Conservation (phyloP, 2,113 vertebrate genomes). For the Misgurnus mizolepis region DNA sequence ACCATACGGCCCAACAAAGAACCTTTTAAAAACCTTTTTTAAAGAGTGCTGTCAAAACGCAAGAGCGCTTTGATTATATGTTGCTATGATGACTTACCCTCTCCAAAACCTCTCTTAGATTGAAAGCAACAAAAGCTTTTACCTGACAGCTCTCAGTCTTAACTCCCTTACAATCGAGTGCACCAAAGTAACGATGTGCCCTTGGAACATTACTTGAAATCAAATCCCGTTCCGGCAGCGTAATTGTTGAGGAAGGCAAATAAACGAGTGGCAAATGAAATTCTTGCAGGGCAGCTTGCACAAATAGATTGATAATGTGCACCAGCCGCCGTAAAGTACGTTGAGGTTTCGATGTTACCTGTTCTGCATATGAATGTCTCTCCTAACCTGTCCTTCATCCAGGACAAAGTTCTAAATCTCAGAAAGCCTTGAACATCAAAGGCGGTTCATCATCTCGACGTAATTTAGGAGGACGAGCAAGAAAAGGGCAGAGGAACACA, state of each 20-base stretch:
- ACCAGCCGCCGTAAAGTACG: slow-evolving; percentile 65
- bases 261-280: slow-evolving; percentile 74
- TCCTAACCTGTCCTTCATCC: slow-evolving; percentile 75
- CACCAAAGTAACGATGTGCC: slow-evolving; percentile 63
- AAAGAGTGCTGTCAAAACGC: too few species aligned
- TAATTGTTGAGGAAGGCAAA: slow-evolving; percentile 70
- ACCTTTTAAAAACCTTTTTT: too few species aligned
- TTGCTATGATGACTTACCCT: neutral
- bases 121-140: neutral
- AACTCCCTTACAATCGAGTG: slow-evolving; percentile 55
- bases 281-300: slow-evolving; percentile 70
- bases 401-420: slow-evolving; percentile 78
- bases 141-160: slow-evolving; percentile 40
- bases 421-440: slow-evolving; percentile 69
- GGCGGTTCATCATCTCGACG: slow-evolving; percentile 69
- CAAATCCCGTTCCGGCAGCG: slow-evolving; percentile 67
- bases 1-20: too few species aligned
- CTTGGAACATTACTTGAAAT: slow-evolving; percentile 65
- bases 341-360: slow-evolving; percentile 69
- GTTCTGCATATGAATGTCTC: slow-evolving; percentile 77
- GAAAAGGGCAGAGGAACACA: slow-evolving; percentile 64
- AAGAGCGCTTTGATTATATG: neutral
- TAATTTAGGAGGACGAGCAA: slow-evolving; percentile 70
- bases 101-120: neutral
- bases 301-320: slow-evolving; percentile 77